Conservation (phyloP, 2,113 vertebrate species). For the Malurus melanocephalus region DNA sequence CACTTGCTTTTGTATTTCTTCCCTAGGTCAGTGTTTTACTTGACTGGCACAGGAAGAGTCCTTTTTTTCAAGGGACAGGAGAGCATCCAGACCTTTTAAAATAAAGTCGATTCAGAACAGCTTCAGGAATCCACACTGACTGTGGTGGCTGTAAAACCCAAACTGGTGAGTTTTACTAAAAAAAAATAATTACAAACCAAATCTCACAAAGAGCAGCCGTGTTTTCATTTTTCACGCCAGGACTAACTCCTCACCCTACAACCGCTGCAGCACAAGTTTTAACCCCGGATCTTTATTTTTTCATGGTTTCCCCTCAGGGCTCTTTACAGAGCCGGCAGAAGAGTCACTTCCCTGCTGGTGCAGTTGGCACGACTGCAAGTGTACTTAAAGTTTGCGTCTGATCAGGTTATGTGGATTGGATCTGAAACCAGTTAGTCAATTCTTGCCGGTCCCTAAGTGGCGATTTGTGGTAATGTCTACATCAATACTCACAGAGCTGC, state of each 20-base stretch:
- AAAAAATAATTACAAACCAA: background rate
- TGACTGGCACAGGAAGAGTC: background rate
- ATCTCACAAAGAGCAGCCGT: background rate
- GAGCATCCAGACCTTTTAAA: background rate
- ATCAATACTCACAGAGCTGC: conserved; percentile 79
- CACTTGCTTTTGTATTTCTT: background rate
- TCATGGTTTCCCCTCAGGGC: conserved; percentile 60
- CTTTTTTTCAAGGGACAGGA: background rate
- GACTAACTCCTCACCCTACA: conserved; percentile 24
- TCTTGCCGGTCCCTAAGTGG: conserved; percentile 82
- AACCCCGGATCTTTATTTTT: conserved; percentile 49
- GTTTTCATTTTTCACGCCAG: conserved; percentile 3
- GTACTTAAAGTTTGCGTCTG: conserved; percentile 85
- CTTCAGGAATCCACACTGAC: background rate
- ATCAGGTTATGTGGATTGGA: conserved; percentile 85
- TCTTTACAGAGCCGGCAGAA: conserved; percentile 59
- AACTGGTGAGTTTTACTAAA: background rate
- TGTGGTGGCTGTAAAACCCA: background rate
- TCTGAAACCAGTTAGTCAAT: conserved; percentile 86
- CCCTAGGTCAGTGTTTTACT: background rate
- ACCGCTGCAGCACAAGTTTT: background rate
- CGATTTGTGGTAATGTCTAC: conserved; percentile 87
- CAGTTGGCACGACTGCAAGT: conserved; percentile 74
- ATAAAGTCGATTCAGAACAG: background rate
- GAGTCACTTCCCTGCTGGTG: conserved; percentile 63